These are phyloP conservation scores for Nomada flava DNA, from an alignment of 2,888 invertebrate genomes.

Conservation along the genomic window DNA sequence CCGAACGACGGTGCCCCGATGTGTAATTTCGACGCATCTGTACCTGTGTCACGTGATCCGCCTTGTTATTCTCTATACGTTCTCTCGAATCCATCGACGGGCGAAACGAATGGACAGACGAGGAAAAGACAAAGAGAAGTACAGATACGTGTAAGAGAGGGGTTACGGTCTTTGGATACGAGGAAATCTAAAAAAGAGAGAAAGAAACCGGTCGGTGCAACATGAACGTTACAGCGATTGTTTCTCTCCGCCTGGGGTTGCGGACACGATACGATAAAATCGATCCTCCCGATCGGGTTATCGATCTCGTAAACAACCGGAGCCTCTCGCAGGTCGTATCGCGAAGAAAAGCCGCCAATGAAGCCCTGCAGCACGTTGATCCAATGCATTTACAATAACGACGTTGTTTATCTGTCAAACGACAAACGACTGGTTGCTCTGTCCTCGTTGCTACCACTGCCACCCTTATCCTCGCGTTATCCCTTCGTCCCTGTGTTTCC, in stretches of 20 bases:
- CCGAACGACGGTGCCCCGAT: slow-evolving; percentile 51
- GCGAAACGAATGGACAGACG: slow-evolving; percentile 30
- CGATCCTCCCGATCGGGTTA: slow-evolving; percentile 68
- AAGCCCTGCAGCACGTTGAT: slow-evolving; percentile 75
- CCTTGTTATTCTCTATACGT: slow-evolving; percentile 72
- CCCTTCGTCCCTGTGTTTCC: slow-evolving; percentile 32
- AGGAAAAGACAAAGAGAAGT: slow-evolving; percentile 21
- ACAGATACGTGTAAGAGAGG: slow-evolving; percentile 17
- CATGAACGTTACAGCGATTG: slow-evolving; percentile 71
- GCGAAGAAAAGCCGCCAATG: slow-evolving; percentile 75
- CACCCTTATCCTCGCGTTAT: slow-evolving; percentile 20
- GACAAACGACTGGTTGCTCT: slow-evolving; percentile 75
- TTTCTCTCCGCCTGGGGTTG: slow-evolving; percentile 67
- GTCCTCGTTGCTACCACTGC: slow-evolving; percentile 34
- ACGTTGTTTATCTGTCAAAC: slow-evolving; percentile 76
- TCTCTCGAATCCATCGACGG: slow-evolving; percentile 66
- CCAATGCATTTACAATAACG: slow-evolving; percentile 78
- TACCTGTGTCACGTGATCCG: slow-evolving; percentile 68
- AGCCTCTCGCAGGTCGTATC: slow-evolving; percentile 57
- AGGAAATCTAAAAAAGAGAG: slow-evolving; percentile 60
- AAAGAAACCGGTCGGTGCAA: slow-evolving; percentile 54
- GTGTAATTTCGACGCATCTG: slow-evolving; percentile 69
- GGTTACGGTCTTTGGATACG: slow-evolving; percentile 59
- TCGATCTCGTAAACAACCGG: slow-evolving; percentile 72
- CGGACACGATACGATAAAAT: slow-evolving; percentile 70